These are phyloP conservation scores for Subanguina moxae DNA, from an alignment of 1,140 invertebrate genomes.

Conservation along the genomic window DNA sequence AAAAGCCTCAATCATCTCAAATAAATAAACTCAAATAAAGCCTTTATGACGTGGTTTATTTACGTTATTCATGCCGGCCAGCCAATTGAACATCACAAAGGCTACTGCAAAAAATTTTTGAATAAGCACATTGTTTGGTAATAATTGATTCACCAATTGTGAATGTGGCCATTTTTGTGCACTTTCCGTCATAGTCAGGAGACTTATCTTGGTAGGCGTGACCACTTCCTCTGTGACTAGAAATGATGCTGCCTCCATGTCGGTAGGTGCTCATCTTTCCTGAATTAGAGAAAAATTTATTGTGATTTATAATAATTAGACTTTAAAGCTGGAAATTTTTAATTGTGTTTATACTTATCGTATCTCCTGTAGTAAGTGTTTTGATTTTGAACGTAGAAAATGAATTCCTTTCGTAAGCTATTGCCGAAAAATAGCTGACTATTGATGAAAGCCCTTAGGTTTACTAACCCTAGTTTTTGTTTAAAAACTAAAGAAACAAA, in stretches of 20 bases:
- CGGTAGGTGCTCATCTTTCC: background rate
- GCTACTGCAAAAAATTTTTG: conserved; percentile 23
- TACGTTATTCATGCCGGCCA: conserved; percentile 52
- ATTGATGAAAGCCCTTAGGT: no score
- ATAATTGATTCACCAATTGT: conserved; percentile 27
- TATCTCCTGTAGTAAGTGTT: no score
- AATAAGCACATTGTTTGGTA: no score
- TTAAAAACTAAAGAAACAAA: no score
- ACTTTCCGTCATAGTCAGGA: conserved; percentile 36
- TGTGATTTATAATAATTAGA: background rate
- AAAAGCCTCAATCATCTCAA: conserved; percentile 55
- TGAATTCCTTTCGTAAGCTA: no score
- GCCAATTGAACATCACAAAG: conserved; percentile 54
- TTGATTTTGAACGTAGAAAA: no score
- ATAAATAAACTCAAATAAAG: conserved; percentile 11
- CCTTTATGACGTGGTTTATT: background rate
- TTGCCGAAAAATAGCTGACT: no score
- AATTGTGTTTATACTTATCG: no score
- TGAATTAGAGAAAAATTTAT: no score
- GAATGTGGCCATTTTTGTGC: conserved; percentile 57
- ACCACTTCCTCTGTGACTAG: background rate
- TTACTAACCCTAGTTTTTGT: no score
- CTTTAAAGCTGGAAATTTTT: no score
- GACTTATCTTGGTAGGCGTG: background rate
- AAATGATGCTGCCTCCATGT: conserved; percentile 2